phyloP scores from a whole-genome alignment of 2,888 invertebrate genomes.

The Synanthedon tipuliformis region DNA sequence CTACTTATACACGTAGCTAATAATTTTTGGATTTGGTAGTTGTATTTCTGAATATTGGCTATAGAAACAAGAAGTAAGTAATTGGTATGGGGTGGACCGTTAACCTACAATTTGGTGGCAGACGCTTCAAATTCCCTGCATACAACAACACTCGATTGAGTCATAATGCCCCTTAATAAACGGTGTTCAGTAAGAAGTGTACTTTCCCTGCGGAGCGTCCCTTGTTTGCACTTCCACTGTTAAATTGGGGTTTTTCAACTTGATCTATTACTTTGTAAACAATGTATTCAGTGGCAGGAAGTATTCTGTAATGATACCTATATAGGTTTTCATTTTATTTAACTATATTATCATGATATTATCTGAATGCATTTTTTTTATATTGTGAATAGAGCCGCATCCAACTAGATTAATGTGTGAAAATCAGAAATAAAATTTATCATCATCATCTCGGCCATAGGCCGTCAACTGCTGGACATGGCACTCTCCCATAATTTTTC shows the following conservation, averaged over 20 bases:
- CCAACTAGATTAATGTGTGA: no score
- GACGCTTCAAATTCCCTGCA: slow-evolving; percentile 43
- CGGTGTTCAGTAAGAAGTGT: slow-evolving; percentile 45
- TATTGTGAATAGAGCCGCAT: no score
- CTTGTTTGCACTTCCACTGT: slow-evolving; percentile 27
- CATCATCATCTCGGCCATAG: no score
- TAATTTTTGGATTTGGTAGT: no score
- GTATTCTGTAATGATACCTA: no score
- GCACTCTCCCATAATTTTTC: no score
- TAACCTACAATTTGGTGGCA: slow-evolving; percentile 50
- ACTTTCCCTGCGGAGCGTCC: slow-evolving; percentile 40
- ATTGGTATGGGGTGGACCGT: slow-evolving; percentile 20
- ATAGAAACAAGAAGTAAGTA: neutral
- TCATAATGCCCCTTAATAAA: slow-evolving; percentile 50
- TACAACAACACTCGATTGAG: slow-evolving; percentile 44
- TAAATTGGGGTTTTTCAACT: slow-evolving; percentile 40
- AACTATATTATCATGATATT: no score
- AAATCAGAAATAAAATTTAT: no score
- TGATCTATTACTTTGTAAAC: slow-evolving; percentile 50
- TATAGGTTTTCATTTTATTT: no score
- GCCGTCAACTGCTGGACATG: no score
- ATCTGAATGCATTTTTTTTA: no score
- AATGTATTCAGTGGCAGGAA: slow-evolving; percentile 3
- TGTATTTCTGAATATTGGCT: neutral
- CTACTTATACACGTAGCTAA: no score